Percentiles rank a stretch among this genome's conserved stretches.
Evolutionary conservation across 1,140 invertebrate genomes (phyloP).

Genomic region (Rhyacophila brunnea): DNA sequence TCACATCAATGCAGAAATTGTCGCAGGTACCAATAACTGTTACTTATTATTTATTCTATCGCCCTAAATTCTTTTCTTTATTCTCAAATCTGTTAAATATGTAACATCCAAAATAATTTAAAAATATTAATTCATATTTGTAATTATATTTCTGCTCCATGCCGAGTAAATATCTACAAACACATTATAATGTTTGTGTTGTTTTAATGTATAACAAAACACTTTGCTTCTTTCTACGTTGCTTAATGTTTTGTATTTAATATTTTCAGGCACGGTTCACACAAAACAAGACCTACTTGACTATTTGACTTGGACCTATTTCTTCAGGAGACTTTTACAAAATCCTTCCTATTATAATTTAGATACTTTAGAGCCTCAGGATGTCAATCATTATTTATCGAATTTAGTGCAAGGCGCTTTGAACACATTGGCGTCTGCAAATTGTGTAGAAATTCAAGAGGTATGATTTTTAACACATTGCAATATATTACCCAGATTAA

Average conservation of each 20-base stretch:
- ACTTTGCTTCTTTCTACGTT: too few relatives aligned
- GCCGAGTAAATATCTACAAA: too few relatives aligned
- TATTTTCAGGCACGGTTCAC: slow-evolving; percentile 72
- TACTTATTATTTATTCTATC: neutral
- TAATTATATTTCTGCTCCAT: too few relatives aligned
- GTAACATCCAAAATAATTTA: too few relatives aligned
- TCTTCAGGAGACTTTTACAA: slow-evolving; percentile 88
- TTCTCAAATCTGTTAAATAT: too few relatives aligned
- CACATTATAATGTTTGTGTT: too few relatives aligned
- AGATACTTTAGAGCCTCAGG: slow-evolving; percentile 69
- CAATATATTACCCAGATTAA: too few relatives aligned
- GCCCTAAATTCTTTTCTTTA: neutral
- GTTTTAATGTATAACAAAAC: too few relatives aligned
- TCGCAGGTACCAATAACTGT: slow-evolving; percentile 66
- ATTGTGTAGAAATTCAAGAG: slow-evolving; percentile 71
- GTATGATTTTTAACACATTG: slow-evolving; percentile 40
- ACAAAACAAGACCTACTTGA: slow-evolving; percentile 93
- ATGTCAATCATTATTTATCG: slow-evolving; percentile 74
- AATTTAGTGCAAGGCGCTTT: slow-evolving; percentile 77
- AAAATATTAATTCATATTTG: too few relatives aligned
- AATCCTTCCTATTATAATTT: slow-evolving; percentile 94
- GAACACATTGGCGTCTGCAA: slow-evolving; percentile 67
- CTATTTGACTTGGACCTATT: slow-evolving; percentile 98
- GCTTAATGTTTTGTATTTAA: too few relatives aligned
- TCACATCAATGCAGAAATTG: slow-evolving; percentile 97